A percentile compares a stretch with the other conserved stretches of the same genome.
Evolutionary conservation across 2,113 vertebrate genomes (phyloP).

Genomic region (Coptodon bakossiorum): DNA sequence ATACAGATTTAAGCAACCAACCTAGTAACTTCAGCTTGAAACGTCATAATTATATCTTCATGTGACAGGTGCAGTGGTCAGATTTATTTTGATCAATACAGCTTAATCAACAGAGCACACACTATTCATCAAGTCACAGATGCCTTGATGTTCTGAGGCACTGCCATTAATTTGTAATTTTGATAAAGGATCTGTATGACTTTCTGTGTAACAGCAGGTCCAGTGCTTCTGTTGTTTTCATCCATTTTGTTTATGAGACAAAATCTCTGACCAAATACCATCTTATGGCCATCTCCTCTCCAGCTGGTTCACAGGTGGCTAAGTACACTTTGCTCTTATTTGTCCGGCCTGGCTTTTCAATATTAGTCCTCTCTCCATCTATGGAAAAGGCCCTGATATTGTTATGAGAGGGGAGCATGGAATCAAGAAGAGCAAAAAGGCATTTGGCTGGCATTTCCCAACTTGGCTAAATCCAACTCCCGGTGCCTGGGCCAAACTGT

Average conservation of each 20-base stretch:
- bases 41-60: background rate
- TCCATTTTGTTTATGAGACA: conserved; percentile 39
- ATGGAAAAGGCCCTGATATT: conserved; percentile 32
- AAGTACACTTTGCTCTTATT: conserved; percentile 51
- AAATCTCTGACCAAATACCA: conserved; percentile 32
- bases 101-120: background rate
- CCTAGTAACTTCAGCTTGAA: background rate
- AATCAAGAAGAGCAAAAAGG: conserved; percentile 47
- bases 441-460: conserved; percentile 67
- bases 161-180: conserved; percentile 31
- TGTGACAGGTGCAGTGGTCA: background rate
- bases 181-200: conserved; percentile 8
- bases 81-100: background rate
- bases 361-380: conserved; percentile 53
- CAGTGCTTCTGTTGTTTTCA: conserved; percentile 42
- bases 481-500: conserved; percentile 47
- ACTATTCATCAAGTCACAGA: conserved; percentile 5
- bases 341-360: conserved; percentile 50
- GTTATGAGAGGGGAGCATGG: conserved; percentile 37
- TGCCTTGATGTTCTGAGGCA: background rate
- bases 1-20: background rate
- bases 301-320: conserved; percentile 64
- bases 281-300: conserved; percentile 34
- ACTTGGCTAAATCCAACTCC: conserved; percentile 53
- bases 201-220: conserved; percentile 29